Conservation (phyloP, 2,113 vertebrate species). For the Zootoca vivipara region DNA sequence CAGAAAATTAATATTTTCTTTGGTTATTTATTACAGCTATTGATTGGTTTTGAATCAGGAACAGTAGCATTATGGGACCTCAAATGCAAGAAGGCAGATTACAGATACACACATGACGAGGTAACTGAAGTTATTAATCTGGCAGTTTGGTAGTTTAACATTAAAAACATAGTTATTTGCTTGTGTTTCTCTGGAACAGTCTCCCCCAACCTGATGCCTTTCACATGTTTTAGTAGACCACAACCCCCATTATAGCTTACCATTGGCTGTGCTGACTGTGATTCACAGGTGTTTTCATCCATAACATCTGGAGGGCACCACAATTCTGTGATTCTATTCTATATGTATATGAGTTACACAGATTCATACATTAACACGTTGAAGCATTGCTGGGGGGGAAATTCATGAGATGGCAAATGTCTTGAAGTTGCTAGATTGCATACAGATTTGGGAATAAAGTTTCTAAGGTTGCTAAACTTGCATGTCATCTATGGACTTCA, state of each 20-base stretch:
- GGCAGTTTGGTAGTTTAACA: not conserved
- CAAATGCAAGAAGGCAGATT: slow-evolving; percentile 98
- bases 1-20: slow-evolving; percentile 27
- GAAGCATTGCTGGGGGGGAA: not conserved
- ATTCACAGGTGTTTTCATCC: not conserved
- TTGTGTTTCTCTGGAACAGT: not conserved
- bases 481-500: not conserved
- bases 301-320: not conserved
- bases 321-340: too few species aligned
- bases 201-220: not conserved
- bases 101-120: slow-evolving; percentile 98
- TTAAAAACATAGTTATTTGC: not conserved
- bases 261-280: not conserved
- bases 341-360: not conserved
- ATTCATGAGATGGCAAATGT: not conserved
- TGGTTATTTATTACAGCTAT: slow-evolving; percentile 83
- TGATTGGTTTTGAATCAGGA: slow-evolving; percentile 98
- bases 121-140: slow-evolving; percentile 71
- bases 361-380: not conserved
- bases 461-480: not conserved
- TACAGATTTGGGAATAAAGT: not conserved
- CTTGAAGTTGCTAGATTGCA: not conserved
- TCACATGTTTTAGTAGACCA: not conserved
- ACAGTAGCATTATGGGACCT: slow-evolving; percentile 97
- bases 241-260: not conserved